phyloP scores from a whole-genome alignment of 1,140 invertebrate species.

The Sminthurides bifidus region DNA sequence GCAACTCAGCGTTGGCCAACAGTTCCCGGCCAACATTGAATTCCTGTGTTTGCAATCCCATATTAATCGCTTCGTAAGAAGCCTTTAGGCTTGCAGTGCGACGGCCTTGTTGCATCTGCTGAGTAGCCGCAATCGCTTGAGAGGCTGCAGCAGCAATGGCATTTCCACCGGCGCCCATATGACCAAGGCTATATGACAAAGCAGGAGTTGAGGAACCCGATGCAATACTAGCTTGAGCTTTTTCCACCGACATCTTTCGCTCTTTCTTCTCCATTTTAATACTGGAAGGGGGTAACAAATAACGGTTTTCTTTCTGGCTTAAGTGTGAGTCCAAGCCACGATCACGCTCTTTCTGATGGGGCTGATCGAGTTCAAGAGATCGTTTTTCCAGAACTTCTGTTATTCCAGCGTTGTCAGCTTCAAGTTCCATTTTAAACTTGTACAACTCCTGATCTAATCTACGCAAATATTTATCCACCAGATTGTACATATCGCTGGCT shows the following conservation, averaged over 20 bases:
- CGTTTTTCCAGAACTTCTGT: constrained; percentile 88
- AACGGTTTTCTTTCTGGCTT: constrained; percentile 50
- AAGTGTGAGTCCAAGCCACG: constrained; percentile 29
- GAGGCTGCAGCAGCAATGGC: constrained; percentile 89
- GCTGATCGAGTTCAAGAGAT: constrained; percentile 65
- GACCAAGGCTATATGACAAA: constrained; percentile 50
- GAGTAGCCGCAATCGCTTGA: constrained; percentile 90
- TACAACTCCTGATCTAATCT: constrained; percentile 85
- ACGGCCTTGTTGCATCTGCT: constrained; percentile 90
- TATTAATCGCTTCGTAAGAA: constrained; percentile 74
- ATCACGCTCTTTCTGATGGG: constrained; percentile 30
- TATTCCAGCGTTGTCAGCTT: constrained; percentile 95
- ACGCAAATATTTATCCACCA: constrained; percentile 84
- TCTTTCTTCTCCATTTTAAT: constrained; percentile 31
- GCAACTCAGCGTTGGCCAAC: constrained; percentile 41
- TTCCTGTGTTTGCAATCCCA: constrained; percentile 45
- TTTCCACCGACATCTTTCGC: constrained; percentile 26
- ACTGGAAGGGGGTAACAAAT: constrained; percentile 14
- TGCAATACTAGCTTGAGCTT: constrained; percentile 11
- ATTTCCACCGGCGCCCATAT: constrained; percentile 64
- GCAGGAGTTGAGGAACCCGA: constrained; percentile 33
- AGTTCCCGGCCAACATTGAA: constrained; percentile 53
- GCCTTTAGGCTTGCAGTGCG: constrained; percentile 88
- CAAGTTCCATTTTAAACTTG: constrained; percentile 97
- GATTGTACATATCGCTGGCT: constrained; percentile 85